Conservation (phyloP, 2,797 vertebrate genomes). For the Lagocephalus sceleratus region DNA sequence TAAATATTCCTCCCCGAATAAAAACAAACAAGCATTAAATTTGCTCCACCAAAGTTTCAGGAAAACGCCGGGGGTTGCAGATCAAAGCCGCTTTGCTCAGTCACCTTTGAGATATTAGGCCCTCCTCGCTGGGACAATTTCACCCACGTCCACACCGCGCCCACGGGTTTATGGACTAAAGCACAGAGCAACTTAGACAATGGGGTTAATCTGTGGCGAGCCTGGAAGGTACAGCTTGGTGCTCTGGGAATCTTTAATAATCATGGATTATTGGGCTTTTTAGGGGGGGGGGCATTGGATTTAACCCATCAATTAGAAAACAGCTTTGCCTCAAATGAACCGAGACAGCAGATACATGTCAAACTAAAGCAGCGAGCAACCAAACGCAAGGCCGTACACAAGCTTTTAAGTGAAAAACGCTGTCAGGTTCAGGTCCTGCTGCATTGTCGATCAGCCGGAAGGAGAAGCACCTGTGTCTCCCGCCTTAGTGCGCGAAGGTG, state of each 20-base stretch:
- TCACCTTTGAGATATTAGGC: conserved; percentile 11
- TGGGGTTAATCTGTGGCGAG: conserved; percentile 12
- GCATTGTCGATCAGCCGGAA: conserved; percentile 15
- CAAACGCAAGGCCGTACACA: conserved; percentile 11
- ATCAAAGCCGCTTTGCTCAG: conserved; percentile 15
- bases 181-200: conserved; percentile 15
- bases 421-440: not conserved
- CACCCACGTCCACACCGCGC: not conserved
- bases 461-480: not conserved
- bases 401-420: conserved; percentile 5
- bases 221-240: too few species aligned
- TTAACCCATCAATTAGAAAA: conserved; percentile 16
- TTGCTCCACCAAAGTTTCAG: conserved; percentile 11
- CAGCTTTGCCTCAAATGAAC: not conserved
- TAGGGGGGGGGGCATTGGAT: too few species aligned
- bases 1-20: too few species aligned
- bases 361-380: conserved; percentile 18
- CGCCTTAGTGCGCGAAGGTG: not conserved
- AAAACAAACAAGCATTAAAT: too few species aligned
- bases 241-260: conserved; percentile 7
- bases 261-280: not conserved
- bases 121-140: conserved; percentile 6
- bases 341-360: conserved; percentile 19
- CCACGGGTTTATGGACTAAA: not conserved
- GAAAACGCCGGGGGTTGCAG: conserved; percentile 15